phyloP scores from a whole-genome alignment of 2,797 vertebrate genomes.

The Pyrocephalus nanus region DNA sequence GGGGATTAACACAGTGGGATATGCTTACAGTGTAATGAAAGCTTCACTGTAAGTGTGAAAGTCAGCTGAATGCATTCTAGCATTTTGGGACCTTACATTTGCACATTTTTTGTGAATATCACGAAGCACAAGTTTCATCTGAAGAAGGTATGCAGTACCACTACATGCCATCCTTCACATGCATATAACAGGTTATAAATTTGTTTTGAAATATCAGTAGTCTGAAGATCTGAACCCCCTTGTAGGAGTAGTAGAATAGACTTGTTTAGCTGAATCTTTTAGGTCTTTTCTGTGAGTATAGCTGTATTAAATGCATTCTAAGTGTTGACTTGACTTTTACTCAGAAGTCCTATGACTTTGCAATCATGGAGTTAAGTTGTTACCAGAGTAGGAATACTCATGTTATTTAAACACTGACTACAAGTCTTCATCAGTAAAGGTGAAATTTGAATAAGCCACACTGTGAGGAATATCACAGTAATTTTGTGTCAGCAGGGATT shows the following conservation, averaged over 20 bases:
- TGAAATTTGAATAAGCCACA: neutral
- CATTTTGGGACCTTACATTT: neutral
- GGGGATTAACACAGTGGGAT: slow-evolving; percentile 48
- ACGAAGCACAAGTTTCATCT: neutral
- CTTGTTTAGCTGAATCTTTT: neutral
- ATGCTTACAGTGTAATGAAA: slow-evolving; percentile 44
- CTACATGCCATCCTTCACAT: neutral
- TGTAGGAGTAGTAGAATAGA: neutral
- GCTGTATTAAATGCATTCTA: neutral
- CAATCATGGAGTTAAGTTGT: neutral
- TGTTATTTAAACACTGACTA: neutral
- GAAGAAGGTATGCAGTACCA: neutral
- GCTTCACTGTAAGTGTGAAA: slow-evolving; percentile 43
- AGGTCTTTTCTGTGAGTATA: neutral
- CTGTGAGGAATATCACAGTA: neutral
- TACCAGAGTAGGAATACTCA: neutral
- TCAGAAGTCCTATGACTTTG: neutral
- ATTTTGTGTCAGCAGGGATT: neutral
- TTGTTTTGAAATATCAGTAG: neutral
- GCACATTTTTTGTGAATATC: neutral
- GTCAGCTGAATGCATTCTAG: neutral
- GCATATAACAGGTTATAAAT: neutral
- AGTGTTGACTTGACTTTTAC: neutral
- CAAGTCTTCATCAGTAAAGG: neutral
- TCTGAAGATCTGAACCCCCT: neutral